Evolutionary conservation across 2,797 vertebrate genomes (phyloP).

Genomic region (Phoeniculus purpureus): DNA sequence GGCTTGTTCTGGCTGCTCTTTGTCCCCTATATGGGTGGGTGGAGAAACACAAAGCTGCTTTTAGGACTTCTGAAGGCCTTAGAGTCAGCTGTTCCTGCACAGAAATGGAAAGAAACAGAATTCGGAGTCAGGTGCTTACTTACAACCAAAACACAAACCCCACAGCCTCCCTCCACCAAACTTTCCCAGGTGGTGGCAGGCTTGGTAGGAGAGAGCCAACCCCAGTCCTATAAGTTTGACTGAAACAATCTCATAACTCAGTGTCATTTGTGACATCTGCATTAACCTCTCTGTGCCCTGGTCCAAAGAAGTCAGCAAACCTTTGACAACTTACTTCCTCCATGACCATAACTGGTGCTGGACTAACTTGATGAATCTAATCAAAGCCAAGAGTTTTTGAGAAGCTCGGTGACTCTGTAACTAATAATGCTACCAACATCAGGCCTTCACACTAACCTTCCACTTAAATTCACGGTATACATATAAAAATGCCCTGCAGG

Average conservation of each 20-base stretch:
- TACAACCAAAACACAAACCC: not conserved
- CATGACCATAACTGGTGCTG: not conserved
- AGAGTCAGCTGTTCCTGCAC: not conserved
- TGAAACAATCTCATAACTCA: not conserved
- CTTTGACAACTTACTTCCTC: not conserved
- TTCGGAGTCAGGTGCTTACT: not conserved
- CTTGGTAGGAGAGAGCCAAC: not conserved
- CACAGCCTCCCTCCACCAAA: too few species aligned
- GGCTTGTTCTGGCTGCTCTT: not conserved
- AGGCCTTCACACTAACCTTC: not conserved
- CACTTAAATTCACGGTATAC: not conserved
- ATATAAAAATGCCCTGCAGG: not conserved
- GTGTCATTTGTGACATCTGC: not conserved
- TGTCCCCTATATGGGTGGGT: not conserved
- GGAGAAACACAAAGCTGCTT: conserved; percentile 7
- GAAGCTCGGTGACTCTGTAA: not conserved
- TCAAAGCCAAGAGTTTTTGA: not conserved
- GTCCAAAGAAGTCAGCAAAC: not conserved
- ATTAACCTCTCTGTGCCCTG: not conserved
- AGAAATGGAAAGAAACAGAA: not conserved
- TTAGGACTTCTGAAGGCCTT: not conserved
- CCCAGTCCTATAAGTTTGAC: not conserved
- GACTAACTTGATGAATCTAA: not conserved
- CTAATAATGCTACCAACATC: not conserved
- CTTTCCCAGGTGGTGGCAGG: not conserved